Conservation (phyloP, 2,888 invertebrate genomes). For the Phytoseiulus persimilis region DNA sequence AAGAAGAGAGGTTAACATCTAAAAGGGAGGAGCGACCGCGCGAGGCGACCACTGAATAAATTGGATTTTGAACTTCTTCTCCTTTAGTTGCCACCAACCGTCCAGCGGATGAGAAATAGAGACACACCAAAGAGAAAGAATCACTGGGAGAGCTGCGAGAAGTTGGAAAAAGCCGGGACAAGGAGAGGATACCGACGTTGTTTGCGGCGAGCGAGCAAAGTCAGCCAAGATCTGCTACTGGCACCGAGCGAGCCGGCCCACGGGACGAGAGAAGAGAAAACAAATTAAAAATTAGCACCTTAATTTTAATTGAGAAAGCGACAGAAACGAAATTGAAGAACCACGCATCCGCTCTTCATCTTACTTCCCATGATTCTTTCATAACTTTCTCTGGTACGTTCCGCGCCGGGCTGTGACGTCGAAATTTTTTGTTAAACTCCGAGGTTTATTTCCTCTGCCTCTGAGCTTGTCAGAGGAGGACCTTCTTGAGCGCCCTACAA, state of each 20-base stretch:
- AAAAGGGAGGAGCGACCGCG: background rate
- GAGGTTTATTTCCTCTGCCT: too few relatives aligned
- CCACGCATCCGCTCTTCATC: background rate
- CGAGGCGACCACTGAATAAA: constrained; percentile 31
- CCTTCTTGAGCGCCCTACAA: too few relatives aligned
- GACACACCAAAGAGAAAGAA: background rate
- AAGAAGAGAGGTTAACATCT: constrained; percentile 5
- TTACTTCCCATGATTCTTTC: background rate
- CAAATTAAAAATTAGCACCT: constrained; percentile 39
- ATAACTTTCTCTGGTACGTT: too few relatives aligned
- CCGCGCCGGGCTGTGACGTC: too few relatives aligned
- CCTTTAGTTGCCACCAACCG: background rate
- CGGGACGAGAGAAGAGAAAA: background rate
- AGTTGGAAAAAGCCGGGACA: background rate
- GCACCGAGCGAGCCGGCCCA: background rate
- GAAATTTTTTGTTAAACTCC: too few relatives aligned
- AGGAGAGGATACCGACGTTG: background rate
- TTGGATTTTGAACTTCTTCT: constrained; percentile 30
- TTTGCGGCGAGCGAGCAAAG: background rate
- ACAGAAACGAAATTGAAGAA: constrained; percentile 6
- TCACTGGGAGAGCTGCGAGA: background rate
- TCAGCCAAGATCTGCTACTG: background rate
- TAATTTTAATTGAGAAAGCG: constrained; percentile 37
- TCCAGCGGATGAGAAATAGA: background rate
- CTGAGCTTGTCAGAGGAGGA: too few relatives aligned